Evolutionary conservation across 2,113 vertebrate genomes (phyloP), one percentile per base, ranked within the genome.

Genomic region (Grantiella picta): DNA sequence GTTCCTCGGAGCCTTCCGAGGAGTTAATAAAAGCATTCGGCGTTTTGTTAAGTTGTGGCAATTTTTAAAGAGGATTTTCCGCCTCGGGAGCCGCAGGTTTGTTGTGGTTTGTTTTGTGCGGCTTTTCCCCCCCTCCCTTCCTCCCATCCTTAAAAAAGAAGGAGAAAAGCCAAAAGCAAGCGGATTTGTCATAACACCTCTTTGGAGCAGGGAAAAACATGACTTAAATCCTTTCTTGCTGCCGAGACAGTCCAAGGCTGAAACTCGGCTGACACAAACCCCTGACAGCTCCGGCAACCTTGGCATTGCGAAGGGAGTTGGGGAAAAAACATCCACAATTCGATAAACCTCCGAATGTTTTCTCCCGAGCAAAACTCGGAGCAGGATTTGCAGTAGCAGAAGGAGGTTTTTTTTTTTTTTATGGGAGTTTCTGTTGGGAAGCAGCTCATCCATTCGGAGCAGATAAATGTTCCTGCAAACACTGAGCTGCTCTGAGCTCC

Each of bases 61-160:
- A 70, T 60, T 87, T 84, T 76, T 23, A 40, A 92, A 87, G 86
- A 95, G 86, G 91, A 70, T 94, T 96, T 90, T 96, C 60, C 49
- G 54, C 92, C 86, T 85, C 73, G 24, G 70, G 80, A 96, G 70
- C 66, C 31, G 59, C 10, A 35, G 92, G 72, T 57, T 89, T 70
- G 64, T 19, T 68, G 79, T 3, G 42, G 16, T 40, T 90, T 68
- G 61, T 28, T 50, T 64, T 44, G 69, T 61, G 76, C 3, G 29
- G 47, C 28, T 53, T 44, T 22, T 0, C n/a, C 7, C 5, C 10
- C 9, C 8, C 21, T 22, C 16, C 5, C 28, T 31, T 59, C 36
- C 71, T 76, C 7, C 36, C 25, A 22, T 65, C n/a, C 25, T 85
- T 28, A 42, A 23, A 69, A 53, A 53, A 69, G 15, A 33, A 56